A percentile compares a stretch with the other conserved stretches of the same genome.
phyloP scores from a whole-genome alignment of 2,113 vertebrate species.

The Eretmochelys imbricata region DNA sequence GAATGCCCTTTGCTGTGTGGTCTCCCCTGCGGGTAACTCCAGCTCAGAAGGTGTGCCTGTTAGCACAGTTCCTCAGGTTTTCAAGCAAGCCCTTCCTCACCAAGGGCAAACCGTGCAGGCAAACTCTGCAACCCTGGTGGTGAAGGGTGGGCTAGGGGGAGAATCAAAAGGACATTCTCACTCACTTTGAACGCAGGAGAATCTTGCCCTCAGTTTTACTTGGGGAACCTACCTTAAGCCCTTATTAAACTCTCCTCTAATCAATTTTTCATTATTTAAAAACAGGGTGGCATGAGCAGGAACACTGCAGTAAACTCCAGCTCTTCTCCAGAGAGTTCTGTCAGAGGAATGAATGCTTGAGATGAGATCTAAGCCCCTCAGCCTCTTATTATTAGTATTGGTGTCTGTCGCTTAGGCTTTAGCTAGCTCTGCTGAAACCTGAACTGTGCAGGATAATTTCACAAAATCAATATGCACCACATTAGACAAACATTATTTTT shows the following conservation, averaged over 20 bases:
- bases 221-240: neutral
- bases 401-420: neutral
- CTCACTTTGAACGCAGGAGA: neutral
- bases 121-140: neutral
- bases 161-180: neutral
- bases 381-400: neutral
- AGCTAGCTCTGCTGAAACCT: neutral
- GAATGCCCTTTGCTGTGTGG: neutral
- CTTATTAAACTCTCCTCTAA: constrained; percentile 6
- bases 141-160: neutral
- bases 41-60: neutral
- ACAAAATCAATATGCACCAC: neutral
- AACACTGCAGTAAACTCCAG: neutral
- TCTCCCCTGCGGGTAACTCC: neutral
- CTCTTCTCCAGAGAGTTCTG: neutral
- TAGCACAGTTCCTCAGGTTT: neutral
- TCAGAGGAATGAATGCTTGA: neutral
- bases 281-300: neutral
- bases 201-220: neutral
- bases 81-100: neutral
- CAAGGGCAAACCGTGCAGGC: neutral
- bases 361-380: neutral
- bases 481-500: neutral
- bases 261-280: neutral
- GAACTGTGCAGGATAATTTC: constrained; percentile 16